These are phyloP conservation scores for Epiperipatus broadwayi DNA, from an alignment of 2,888 invertebrate genomes.

Conservation along the genomic window DNA sequence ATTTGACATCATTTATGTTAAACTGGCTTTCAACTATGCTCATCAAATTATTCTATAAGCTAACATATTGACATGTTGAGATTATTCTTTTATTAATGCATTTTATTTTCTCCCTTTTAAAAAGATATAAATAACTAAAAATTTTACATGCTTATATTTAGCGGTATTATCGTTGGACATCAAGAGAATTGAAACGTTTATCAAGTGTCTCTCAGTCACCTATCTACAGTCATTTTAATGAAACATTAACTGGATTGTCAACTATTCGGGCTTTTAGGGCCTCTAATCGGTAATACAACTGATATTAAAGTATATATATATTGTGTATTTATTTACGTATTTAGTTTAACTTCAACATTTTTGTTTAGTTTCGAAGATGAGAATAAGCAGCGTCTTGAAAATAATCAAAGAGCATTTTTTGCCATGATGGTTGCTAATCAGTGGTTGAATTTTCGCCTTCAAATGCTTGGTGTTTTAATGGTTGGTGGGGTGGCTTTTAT, in stretches of 20 bases:
- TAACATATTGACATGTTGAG: no score
- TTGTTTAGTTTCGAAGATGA: slow-evolving; percentile 29
- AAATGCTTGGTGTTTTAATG: slow-evolving; percentile 52
- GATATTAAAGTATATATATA: no score
- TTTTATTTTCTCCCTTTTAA: no score
- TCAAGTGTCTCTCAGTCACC: slow-evolving; percentile 73
- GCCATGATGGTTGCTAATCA: slow-evolving; percentile 58
- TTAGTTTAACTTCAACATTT: background rate
- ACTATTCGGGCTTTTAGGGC: slow-evolving; percentile 54
- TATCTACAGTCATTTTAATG: slow-evolving; percentile 75
- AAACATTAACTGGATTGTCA: slow-evolving; percentile 60
- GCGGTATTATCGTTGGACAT: slow-evolving; percentile 46
- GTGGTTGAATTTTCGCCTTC: slow-evolving; percentile 71
- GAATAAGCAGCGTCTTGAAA: slow-evolving; percentile 23
- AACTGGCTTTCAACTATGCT: no score
- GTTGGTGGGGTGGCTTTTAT: slow-evolving; percentile 48
- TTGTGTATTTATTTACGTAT: no score
- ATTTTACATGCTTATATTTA: no score
- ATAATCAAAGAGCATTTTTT: slow-evolving; percentile 57
- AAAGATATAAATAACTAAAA: no score
- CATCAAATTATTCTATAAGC: no score
- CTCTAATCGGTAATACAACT: slow-evolving; percentile 28
- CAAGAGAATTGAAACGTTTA: slow-evolving; percentile 68
- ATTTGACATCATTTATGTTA: no score
- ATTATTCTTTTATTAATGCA: no score